Evolutionary conservation across 1,140 invertebrate species (phyloP), one percentile per base, ranked within the genome.

Genomic region (Euwallacea similis): DNA sequence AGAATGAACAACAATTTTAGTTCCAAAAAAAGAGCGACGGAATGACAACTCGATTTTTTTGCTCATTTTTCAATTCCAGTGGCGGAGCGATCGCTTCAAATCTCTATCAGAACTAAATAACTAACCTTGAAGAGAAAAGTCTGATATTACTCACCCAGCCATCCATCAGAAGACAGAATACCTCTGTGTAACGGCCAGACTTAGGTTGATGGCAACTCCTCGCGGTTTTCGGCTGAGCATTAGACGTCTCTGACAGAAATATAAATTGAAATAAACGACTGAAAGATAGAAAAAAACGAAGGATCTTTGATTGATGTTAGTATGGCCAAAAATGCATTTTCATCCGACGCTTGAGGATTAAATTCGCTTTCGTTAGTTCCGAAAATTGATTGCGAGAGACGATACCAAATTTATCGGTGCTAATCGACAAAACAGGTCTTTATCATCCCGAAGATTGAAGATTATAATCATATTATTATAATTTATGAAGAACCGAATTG

Each of bases 241-340:
- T 67, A 67, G 65, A 69, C 66, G 58, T 33, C 56, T 55, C 66
- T 58, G 66, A 33, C 56, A 60, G 66, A 67, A 59, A 59, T 55
- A 66, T 66, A 66, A 66, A 66, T 59, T 56, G 54, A 69, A 69
- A 69, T 69, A 42, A 62, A 69, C 46, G 42, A 69, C 16, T 46
- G 21, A 69, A 54, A 69, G 41, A 59, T 11, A 54, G 41, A 60
- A 13, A 47, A 50, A 42, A 61, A 43, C 15, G 56, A 13, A 61
- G 58, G 44, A 44, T 41, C 43, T 61, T 69, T 69, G 66, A 69
- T 69, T 69, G 66, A 69, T 69, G 58, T 60, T 55, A 8, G 44
- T 16, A 53, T 50, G 47, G 47, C 41, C 50, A 66, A 66, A 66
- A 66, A 66, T 66, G 64, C 64, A 42, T 66, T 66, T 64, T 66